These are phyloP conservation scores for Cygnus buccinator DNA, from an alignment of 2,113 vertebrate species.

Conservation along the genomic window DNA sequence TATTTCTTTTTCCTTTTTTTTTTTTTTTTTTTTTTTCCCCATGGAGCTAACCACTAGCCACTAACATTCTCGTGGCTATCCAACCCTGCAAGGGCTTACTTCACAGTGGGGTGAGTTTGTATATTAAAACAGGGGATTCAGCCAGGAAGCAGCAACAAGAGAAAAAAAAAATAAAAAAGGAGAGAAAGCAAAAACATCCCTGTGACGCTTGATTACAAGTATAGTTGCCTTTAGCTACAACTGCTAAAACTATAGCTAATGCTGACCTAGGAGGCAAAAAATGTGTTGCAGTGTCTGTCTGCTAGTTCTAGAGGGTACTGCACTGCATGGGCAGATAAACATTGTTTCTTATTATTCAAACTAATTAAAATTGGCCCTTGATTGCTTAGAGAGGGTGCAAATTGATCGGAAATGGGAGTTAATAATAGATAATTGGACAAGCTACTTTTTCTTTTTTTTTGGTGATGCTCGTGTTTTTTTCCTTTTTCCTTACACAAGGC, in stretches of 20 bases:
- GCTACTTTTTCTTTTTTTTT: background rate
- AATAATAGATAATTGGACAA: conserved; percentile 72
- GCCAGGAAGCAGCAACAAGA: conserved; percentile 25
- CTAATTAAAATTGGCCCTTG: conserved; percentile 64
- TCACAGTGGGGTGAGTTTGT: conserved; percentile 85
- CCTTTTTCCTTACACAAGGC: background rate
- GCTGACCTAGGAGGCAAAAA: conserved; percentile 62
- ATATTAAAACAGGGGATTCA: conserved; percentile 70
- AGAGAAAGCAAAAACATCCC: background rate
- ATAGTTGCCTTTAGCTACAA: conserved; percentile 61
- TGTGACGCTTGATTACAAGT: conserved; percentile 59
- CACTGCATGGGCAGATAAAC: conserved; percentile 26
- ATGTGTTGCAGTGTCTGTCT: conserved; percentile 15
- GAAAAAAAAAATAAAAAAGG: too few relatives aligned
- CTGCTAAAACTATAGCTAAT: conserved; percentile 39
- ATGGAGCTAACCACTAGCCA: conserved; percentile 78
- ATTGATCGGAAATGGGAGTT: conserved; percentile 54
- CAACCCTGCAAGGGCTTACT: conserved; percentile 77
- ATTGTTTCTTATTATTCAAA: conserved; percentile 38
- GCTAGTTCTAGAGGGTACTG: background rate
- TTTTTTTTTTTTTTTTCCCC: background rate
- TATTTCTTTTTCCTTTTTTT: background rate
- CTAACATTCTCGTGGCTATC: conserved; percentile 71
- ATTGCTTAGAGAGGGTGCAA: conserved; percentile 67
- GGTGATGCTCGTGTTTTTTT: background rate